Base-by-base conservation (phyloP, 2,797 vertebrate genomes). In the Anguilla obscura region DNA sequence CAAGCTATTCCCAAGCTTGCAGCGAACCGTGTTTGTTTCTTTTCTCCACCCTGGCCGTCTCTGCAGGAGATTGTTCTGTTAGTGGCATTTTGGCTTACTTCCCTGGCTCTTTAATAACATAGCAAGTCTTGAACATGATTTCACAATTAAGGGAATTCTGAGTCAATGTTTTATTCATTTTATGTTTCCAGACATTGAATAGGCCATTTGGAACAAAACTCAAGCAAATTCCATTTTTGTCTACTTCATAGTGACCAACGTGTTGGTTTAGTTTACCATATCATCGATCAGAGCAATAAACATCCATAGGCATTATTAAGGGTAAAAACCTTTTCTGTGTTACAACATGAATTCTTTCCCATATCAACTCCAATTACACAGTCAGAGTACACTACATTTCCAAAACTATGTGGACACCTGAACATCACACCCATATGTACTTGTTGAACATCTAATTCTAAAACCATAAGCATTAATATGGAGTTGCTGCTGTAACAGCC, bases 1-100 rank as follows among this genome's bases (percentile, higher is more conserved):
- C 90, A 92, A 92, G 83, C 89, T 69, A 80, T 89, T 92, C 88
- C 90, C 89, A 90, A 92, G 91, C 88, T 84, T 86, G 40, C 36
- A 36, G 33, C 88, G 88, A 87, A 40, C 63, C 85, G 86, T 88
- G 88, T 90, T 89, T 89, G 89, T 88, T 87, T 87, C 84, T 86
- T 66, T 60, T 79, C 48, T 21, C 60, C 56, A 71, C 24, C 82
- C 84, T 45, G 27, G 48, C 74, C 66, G 84, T 74, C 86, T 87
- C 69, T 74, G 86, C 27, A 36, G 54, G 82, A 79, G 52, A 56
- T 76, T 87, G 82, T 56, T 50, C 86, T 84, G 86, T 71, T 86
- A 69, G 58, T 86, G 86, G 86, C 50, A 36, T 85, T 89, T 85
- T 89, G 82, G 86, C 86, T 66, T 36, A 74, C 27, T 52, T 76